Percentiles rank a stretch among this genome's conserved stretches.
phyloP scores from a whole-genome alignment of 1,140 invertebrate genomes.

The Eciton burchellii region DNA sequence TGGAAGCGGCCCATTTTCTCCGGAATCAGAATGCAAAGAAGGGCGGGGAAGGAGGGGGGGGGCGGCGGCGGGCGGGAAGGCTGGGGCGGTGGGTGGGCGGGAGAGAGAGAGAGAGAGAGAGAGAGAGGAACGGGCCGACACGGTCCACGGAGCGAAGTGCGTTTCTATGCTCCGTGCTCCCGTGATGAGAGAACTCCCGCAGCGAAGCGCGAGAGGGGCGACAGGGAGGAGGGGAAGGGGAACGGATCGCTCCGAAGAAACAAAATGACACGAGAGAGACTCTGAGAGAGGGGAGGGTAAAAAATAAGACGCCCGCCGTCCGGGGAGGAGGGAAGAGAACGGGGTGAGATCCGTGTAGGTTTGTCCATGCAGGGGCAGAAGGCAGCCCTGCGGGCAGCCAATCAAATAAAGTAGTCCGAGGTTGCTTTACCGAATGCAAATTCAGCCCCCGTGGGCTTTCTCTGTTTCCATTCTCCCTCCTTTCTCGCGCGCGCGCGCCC shows the following conservation, averaged over 20 bases:
- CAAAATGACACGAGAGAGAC: constrained; percentile 36
- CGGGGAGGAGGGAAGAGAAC: constrained; percentile 29
- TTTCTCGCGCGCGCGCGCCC: not conserved
- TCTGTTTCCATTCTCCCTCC: constrained; percentile 61
- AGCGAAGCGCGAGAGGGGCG: not conserved
- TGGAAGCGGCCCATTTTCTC: constrained; percentile 23
- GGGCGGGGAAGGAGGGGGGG: too few relatives aligned
- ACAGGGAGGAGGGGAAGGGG: not conserved
- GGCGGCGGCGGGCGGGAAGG: too few relatives aligned
- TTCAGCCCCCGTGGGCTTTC: constrained; percentile 75
- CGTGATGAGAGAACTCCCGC: constrained; percentile 5
- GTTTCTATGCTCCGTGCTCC: constrained; percentile 36
- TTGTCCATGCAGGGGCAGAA: constrained; percentile 65
- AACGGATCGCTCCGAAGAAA: constrained; percentile 28
- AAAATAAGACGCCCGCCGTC: constrained; percentile 34
- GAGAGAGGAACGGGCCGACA: not conserved
- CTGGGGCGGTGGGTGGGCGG: too few relatives aligned
- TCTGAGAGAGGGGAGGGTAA: not conserved
- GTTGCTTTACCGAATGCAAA: constrained; percentile 80
- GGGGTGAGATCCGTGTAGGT: constrained; percentile 56
- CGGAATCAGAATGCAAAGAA: constrained; percentile 50
- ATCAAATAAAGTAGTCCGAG: constrained; percentile 81
- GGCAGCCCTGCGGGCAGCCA: constrained; percentile 76
- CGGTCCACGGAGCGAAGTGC: constrained; percentile 1
- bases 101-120: too few relatives aligned